phyloP scores from a whole-genome alignment of 2,113 vertebrate genomes.

The Rhegmatorhina hoffmannsi region DNA sequence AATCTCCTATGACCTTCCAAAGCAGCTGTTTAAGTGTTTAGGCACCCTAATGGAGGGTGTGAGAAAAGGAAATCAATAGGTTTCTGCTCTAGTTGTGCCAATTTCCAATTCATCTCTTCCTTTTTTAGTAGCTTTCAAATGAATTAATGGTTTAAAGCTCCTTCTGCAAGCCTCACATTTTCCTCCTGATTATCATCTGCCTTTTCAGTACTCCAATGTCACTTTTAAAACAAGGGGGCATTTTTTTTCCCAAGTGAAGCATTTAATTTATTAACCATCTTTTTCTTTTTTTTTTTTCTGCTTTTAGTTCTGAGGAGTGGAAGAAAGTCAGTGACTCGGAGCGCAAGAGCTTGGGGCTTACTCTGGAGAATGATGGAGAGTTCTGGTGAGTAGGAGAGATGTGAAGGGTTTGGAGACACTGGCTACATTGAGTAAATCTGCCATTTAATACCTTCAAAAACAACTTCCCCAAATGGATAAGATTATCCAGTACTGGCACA shows the following conservation, averaged over 20 bases:
- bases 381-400: conserved; percentile 85
- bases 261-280: neutral
- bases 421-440: neutral
- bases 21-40: neutral
- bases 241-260: neutral
- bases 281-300: neutral
- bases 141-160: neutral
- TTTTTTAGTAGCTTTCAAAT: neutral
- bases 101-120: neutral
- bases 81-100: neutral
- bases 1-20: neutral
- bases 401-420: neutral
- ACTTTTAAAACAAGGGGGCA: neutral
- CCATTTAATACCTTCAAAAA: neutral
- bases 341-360: conserved; percentile 82
- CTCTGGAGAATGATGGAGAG: conserved; percentile 90
- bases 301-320: conserved; percentile 91
- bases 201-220: neutral
- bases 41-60: neutral
- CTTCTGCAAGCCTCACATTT: neutral
- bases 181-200: neutral
- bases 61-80: neutral
- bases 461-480: neutral
- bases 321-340: conserved; percentile 84
- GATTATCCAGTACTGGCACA: neutral